These are phyloP conservation scores for Trichomycterus rosablanca DNA, from an alignment of 2,113 vertebrate species.

Conservation along the genomic window DNA sequence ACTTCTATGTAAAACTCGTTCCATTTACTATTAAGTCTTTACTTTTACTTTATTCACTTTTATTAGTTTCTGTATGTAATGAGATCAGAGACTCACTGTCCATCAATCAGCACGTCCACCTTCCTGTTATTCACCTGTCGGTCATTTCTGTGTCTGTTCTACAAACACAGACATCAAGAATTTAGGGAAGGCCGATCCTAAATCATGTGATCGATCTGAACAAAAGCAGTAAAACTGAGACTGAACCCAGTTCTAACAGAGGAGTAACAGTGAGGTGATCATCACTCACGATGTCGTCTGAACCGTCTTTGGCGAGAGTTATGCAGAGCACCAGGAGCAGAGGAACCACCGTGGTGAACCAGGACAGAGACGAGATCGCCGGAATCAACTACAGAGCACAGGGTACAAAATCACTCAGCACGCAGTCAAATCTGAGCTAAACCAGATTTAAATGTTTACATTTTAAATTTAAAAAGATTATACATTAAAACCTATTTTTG, in stretches of 20 bases:
- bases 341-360: slow-evolving; percentile 90
- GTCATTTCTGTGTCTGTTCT: slow-evolving; percentile 88
- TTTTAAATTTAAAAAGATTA: no score
- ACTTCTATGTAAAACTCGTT: no score
- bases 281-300: slow-evolving; percentile 82
- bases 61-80: no score
- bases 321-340: slow-evolving; percentile 82
- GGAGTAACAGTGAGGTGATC: background rate
- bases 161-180: slow-evolving; percentile 39
- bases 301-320: slow-evolving; percentile 86
- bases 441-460: no score
- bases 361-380: slow-evolving; percentile 83
- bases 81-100: slow-evolving; percentile 72
- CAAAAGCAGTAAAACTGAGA: no score
- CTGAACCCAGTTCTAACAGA: no score
- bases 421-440: no score
- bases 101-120: slow-evolving; percentile 76
- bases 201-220: no score
- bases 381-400: slow-evolving; percentile 80
- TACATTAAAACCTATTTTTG: no score
- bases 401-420: background rate
- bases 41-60: no score
- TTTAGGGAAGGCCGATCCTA: background rate
- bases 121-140: slow-evolving; percentile 86
- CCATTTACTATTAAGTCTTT: no score